phyloP scores from a whole-genome alignment of 2,888 invertebrate genomes.

The Hypsopygia costalis region DNA sequence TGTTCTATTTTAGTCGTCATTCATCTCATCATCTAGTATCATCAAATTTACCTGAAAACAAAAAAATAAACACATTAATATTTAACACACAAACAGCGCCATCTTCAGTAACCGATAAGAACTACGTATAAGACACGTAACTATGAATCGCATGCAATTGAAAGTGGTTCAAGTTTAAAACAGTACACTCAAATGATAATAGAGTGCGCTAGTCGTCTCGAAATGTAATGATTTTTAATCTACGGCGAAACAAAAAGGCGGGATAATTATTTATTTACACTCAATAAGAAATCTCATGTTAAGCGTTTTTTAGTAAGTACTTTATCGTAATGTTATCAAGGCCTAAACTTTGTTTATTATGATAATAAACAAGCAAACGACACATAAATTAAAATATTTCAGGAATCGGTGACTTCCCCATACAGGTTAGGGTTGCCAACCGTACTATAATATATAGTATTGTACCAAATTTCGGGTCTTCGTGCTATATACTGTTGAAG shows the following conservation, averaged over 20 bases:
- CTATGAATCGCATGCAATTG: background rate
- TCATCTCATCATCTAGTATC: background rate
- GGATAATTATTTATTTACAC: too few relatives aligned
- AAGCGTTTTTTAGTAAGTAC: too few relatives aligned
- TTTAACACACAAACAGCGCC: slow-evolving; percentile 24
- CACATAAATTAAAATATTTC: too few relatives aligned
- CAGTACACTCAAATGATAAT: background rate
- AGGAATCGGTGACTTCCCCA: too few relatives aligned
- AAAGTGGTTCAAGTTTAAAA: background rate
- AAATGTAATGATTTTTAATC: background rate
- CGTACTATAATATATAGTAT: too few relatives aligned
- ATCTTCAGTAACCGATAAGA: slow-evolving; percentile 23
- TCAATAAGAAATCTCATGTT: too few relatives aligned
- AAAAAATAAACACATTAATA: slow-evolving; percentile 6
- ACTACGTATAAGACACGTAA: slow-evolving; percentile 20
- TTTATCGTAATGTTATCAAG: too few relatives aligned
- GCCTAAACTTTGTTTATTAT: too few relatives aligned
- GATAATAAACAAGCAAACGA: too few relatives aligned
- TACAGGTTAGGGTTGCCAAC: too few relatives aligned
- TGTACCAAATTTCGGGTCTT: too few relatives aligned
- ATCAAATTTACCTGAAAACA: slow-evolving; percentile 30
- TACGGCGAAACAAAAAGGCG: background rate
- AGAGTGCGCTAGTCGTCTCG: slow-evolving; percentile 26
- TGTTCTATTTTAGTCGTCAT: background rate
- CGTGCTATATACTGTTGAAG: too few relatives aligned